Conservation (phyloP, 2,888 invertebrate species). For the Leptopterna dolabrata region DNA sequence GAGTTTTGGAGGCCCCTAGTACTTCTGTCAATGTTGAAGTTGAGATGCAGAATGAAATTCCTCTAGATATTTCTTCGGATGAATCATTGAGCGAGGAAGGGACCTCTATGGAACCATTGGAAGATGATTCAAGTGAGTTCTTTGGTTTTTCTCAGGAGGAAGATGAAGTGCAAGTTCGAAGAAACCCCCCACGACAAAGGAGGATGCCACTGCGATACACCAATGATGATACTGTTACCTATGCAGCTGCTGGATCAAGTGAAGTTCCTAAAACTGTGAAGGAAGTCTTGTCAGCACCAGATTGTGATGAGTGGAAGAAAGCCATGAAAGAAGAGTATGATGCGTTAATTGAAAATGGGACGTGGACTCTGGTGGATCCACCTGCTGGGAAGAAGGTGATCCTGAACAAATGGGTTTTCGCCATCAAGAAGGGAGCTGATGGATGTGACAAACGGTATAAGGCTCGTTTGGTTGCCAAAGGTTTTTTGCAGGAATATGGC, state of each 20-base stretch:
- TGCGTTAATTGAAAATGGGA: constrained; percentile 52
- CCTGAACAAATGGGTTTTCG: constrained; percentile 52
- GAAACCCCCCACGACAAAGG: not conserved
- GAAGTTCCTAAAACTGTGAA: not conserved
- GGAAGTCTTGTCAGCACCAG: not conserved
- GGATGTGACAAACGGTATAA: not conserved
- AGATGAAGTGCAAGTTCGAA: too few species aligned
- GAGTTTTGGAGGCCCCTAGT: too few species aligned
- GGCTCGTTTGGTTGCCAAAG: too few species aligned
- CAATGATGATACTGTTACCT: not conserved
- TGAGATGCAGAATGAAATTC: too few species aligned
- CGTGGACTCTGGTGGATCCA: constrained; percentile 48
- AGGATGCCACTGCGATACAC: not conserved
- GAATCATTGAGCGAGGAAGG: too few species aligned
- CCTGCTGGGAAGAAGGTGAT: constrained; percentile 20
- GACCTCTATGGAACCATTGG: too few species aligned
- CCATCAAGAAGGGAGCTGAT: constrained; percentile 62
- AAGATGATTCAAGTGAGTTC: too few species aligned
- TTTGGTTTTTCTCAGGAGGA: too few species aligned
- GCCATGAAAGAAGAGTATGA: constrained; percentile 63
- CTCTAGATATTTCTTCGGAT: too few species aligned
- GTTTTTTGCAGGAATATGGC: constrained; percentile 1
- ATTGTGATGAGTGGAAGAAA: constrained; percentile 57
- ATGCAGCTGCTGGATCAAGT: not conserved
- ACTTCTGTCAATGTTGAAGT: too few species aligned